Evolutionary conservation across 1,140 invertebrate genomes (phyloP).

Genomic region (Maconellicoccus hirsutus): DNA sequence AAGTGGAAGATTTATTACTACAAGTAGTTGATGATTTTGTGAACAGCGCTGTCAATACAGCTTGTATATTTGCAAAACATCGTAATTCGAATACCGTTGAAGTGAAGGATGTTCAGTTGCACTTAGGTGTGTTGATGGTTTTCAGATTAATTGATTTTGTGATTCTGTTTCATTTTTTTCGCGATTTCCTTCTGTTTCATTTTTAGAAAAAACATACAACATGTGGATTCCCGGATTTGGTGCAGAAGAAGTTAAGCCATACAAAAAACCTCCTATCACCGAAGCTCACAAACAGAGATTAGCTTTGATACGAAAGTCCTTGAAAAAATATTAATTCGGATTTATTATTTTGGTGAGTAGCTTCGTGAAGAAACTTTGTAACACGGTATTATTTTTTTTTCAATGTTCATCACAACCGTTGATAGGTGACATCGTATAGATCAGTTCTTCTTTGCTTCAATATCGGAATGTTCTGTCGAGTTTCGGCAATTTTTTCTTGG

Average conservation of each 20-base stretch:
- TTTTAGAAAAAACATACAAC: slow-evolving; percentile 81
- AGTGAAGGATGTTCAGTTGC: slow-evolving; percentile 88
- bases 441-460: slow-evolving; percentile 62
- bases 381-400: no score
- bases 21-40: slow-evolving; percentile 94
- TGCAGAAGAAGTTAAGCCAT: slow-evolving; percentile 80
- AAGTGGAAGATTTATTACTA: slow-evolving; percentile 87
- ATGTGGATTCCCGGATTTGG: slow-evolving; percentile 96
- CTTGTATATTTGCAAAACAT: slow-evolving; percentile 85
- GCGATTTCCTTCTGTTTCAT: slow-evolving; percentile 30
- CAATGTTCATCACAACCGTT: background rate
- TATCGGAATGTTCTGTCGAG: slow-evolving; percentile 69
- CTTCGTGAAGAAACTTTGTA: no score
- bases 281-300: slow-evolving; percentile 91
- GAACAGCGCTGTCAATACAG: slow-evolving; percentile 76
- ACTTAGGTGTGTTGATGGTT: slow-evolving; percentile 54
- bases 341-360: background rate
- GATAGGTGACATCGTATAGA: slow-evolving; percentile 47
- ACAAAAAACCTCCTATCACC: slow-evolving; percentile 77
- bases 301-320: slow-evolving; percentile 78
- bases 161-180: no score
- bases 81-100: slow-evolving; percentile 78
- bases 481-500: slow-evolving; percentile 55
- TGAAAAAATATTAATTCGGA: slow-evolving; percentile 75
- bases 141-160: no score